Base-by-base conservation (phyloP, 2,113 vertebrate species). In the Stomatorhinus ivindoensis region DNA sequence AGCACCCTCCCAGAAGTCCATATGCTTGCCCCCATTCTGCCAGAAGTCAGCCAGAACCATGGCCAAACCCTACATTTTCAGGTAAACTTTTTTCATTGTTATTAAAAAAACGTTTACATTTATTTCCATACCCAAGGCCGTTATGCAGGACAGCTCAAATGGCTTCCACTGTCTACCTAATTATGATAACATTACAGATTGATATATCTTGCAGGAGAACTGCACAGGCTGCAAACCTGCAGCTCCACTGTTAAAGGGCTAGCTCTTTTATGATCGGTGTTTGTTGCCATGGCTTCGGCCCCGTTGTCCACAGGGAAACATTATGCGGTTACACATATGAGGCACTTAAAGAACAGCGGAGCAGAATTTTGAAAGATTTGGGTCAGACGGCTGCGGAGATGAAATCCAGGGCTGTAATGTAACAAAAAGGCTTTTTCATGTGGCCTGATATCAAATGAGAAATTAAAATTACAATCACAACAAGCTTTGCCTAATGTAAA, bases 281-380 rank as follows among this genome's bases (percentile, higher is more conserved):
- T 51, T 46, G 88, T 85, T 61, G 88, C 88, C 87, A 58, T 89
- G 53, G 11, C 86, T 42, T 84, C 65, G 7, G 58, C 42, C 44
- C 83, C 50, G 90, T 88, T 84, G 76, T 91, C 91, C 87, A 82
- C 87, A 91, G 91, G 76, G 92, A 91, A 86, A 89, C 82, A 90
- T 91, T 90, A 88, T 91, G 91, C 50, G 89, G 91, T 91, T 55
- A 85, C 69, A 8, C 90, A 50, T 86, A 3, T 21, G 90, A 31
- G 10, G 44, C 87, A 88, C 90, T 90, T 89, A 87, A 85, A 89
- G 91, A 88, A 90, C 90, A 65, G 89, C 85, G 17, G 88, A 44
- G 50, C 50, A 53, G 85, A 87, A 87, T 44, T 24, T 24, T 84
- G 82, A 84, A 84, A 84, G 82, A 84, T 84, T 47, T 84, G 42